These are phyloP conservation scores for Bombus cullumanus DNA, from an alignment of 1,140 invertebrate genomes.

Conservation along the genomic window DNA sequence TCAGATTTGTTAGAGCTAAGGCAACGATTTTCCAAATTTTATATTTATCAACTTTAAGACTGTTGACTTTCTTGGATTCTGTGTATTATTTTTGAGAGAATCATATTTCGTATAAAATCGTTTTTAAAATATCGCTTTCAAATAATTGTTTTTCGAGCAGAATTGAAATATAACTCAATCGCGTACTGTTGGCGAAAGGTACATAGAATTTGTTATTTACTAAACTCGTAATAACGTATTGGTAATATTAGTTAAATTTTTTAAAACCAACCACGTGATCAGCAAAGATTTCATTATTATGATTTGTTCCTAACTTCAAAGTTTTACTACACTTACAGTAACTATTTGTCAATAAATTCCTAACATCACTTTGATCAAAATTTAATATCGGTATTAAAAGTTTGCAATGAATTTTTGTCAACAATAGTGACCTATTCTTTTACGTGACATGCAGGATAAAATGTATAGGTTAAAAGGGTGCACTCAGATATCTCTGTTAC, in stretches of 20 bases:
- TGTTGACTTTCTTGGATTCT: too few relatives aligned
- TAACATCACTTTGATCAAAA: not conserved
- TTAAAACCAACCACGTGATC: not conserved
- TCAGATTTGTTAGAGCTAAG: not conserved
- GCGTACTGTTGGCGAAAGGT: too few relatives aligned
- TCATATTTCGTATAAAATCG: too few relatives aligned
- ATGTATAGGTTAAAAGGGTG: conserved; percentile 1
- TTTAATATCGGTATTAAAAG: not conserved
- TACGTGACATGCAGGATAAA: not conserved
- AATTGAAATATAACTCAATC: too few relatives aligned
- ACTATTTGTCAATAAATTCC: not conserved
- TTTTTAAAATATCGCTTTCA: too few relatives aligned
- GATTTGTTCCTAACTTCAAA: not conserved
- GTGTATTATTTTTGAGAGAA: too few relatives aligned
- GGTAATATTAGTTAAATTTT: not conserved
- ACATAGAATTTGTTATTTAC: not conserved
- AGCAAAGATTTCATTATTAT: not conserved
- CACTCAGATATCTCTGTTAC: conserved; percentile 15
- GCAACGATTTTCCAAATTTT: too few relatives aligned
- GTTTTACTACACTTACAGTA: too few relatives aligned
- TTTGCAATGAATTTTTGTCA: not conserved
- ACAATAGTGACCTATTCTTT: not conserved
- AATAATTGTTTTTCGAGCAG: too few relatives aligned
- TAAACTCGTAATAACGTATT: not conserved
- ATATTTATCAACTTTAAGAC: too few relatives aligned